Percentiles rank a stretch among this genome's conserved stretches.
These are phyloP conservation scores for Acropternis orthonyx DNA, from an alignment of 2,797 vertebrate species.

Conservation along the genomic window DNA sequence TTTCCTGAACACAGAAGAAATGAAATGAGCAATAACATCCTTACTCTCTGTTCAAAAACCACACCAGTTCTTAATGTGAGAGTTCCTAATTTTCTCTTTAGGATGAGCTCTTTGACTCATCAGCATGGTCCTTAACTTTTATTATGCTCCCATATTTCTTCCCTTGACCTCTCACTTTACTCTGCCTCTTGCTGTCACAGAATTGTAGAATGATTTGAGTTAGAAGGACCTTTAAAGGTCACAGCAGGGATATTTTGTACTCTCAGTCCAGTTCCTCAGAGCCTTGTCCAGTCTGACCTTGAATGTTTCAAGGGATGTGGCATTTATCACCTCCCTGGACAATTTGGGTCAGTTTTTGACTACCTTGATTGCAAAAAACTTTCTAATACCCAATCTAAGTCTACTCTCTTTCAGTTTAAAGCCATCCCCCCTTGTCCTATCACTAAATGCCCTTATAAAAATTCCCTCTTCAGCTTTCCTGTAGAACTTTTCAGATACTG, in stretches of 20 bases:
- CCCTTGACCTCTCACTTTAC: not conserved
- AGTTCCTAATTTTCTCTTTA: not conserved
- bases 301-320: not conserved
- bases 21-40: not conserved
- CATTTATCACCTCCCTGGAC: not conserved
- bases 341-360: not conserved
- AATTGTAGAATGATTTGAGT: not conserved
- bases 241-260: not conserved
- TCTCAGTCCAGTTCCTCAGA: not conserved
- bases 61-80: not conserved
- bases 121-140: not conserved
- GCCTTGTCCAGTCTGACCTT: not conserved
- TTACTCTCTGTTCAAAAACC: not conserved
- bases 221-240: not conserved
- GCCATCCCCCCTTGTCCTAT: rapidly evolving
- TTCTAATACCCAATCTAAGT: not conserved
- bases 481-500: not conserved
- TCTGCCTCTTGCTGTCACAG: not conserved
- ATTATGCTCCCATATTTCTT: not conserved
- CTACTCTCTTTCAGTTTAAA: not conserved
- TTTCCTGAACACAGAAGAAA: not conserved
- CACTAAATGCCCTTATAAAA: not conserved
- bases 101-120: not conserved
- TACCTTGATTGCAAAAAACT: not conserved
- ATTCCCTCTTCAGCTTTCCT: not conserved